These are phyloP conservation scores for Leucoptera coffeella DNA, from an alignment of 2,888 invertebrate genomes.

Conservation along the genomic window DNA sequence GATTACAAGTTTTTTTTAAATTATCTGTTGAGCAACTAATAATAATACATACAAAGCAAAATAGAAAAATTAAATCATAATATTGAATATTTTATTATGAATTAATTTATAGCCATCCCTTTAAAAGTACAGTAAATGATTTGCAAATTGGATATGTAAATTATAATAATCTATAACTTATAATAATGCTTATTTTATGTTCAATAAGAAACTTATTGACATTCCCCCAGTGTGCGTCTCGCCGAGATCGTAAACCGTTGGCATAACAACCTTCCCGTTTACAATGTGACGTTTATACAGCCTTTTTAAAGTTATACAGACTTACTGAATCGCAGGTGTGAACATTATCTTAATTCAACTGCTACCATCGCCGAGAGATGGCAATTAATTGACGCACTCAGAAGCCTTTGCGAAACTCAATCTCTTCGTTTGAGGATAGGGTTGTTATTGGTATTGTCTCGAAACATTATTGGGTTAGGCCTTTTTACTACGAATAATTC, in stretches of 20 bases:
- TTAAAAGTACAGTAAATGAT: too few species aligned
- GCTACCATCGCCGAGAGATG: slow-evolving; percentile 32
- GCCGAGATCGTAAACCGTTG: slow-evolving; percentile 9
- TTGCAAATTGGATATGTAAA: too few species aligned
- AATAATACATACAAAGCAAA: background rate
- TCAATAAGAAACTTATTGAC: background rate
- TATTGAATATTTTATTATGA: background rate
- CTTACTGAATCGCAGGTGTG: slow-evolving; percentile 34
- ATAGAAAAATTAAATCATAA: background rate
- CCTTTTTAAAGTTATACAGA: background rate
- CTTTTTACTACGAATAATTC: too few species aligned
- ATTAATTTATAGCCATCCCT: too few species aligned
- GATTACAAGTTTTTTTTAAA: background rate
- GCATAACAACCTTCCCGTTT: slow-evolving; percentile 13
- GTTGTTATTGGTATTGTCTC: too few species aligned
- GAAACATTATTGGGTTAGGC: too few species aligned
- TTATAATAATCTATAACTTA: too few species aligned
- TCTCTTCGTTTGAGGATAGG: too few species aligned
- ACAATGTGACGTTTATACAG: slow-evolving; percentile 23
- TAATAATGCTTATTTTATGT: too few species aligned
- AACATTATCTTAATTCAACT: slow-evolving; percentile 48
- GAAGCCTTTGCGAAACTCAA: too few species aligned
- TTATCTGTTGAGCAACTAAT: background rate
- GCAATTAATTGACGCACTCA: too few species aligned
- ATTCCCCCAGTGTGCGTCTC: slow-evolving; percentile 7